Evolutionary conservation across 2,113 vertebrate genomes (phyloP), one percentile per base, ranked within the genome.

Genomic region (Hippocampus barbouri): DNA sequence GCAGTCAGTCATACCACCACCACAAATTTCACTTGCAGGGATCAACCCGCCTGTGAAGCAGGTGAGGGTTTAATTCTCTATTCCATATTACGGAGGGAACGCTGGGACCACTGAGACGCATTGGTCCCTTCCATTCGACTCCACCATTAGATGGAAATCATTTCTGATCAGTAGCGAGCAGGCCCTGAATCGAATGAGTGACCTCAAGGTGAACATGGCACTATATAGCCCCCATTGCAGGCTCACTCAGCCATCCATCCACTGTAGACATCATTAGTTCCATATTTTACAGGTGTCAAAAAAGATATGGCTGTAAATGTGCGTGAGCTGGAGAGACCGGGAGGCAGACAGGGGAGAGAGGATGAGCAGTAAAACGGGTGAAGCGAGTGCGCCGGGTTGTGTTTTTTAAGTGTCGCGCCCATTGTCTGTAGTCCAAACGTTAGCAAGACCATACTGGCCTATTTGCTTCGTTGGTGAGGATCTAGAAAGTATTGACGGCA

Each of bases 241-340:
- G 71, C 64, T 87, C 80, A 78, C 80, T 85, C 79, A 88, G 78
- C 79, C 82, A 87, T 89, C 84, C 77, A 81, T 76, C 76, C 77
- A 68, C 78, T 75, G 73, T 76, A 86, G 85, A 89, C 84, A 86
- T 80, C 86, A 86, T 88, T 84, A 88, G 73, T 80, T 81, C 79
- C 77, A 79, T 84, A 85, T 86, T 89, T 89, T 89, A 88, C 84
- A 89, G 79, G 83, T 82, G 80, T 85, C 84, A 75, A 72, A 83
- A 77, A 64, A 74, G 73, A 86, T 78, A 86, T 73, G 72, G 51
- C 75, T 77, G 65, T n/a, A 72, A 62, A 53, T 56, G 70, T 41
- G 60, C 54, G 63, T 23, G 66, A 23, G 20, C 10, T 66, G 2
- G n/a, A 3, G 30, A 75, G 38, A 71, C 12, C 74, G 68, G 54